Evolutionary conservation across 2,113 vertebrate species (phyloP).

Genomic region (Syngnathus floridae): DNA sequence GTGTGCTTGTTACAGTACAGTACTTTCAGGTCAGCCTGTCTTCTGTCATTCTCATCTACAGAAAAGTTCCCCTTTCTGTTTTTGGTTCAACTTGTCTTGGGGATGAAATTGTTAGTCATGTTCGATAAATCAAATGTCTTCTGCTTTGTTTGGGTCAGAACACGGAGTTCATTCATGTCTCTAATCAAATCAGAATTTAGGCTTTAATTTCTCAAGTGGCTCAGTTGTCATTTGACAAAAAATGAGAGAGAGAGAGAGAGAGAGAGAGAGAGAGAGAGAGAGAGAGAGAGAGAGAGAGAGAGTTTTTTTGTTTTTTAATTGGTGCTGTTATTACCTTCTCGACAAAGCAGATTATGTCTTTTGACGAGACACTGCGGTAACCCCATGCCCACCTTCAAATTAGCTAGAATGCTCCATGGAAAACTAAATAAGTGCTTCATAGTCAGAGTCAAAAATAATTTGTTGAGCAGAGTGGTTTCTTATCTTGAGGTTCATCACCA

Average conservation of each 20-base stretch:
- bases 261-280: not conserved
- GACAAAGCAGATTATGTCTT: slow-evolving; percentile 3
- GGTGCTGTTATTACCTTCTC: slow-evolving; percentile 7
- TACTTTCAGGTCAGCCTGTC: too few species aligned
- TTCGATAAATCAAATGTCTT: too few species aligned
- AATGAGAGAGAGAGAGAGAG: not conserved
- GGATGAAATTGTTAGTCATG: too few species aligned
- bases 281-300: not conserved
- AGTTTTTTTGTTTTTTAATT: not conserved
- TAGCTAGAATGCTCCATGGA: not conserved
- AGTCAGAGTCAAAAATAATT: not conserved
- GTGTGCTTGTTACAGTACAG: too few species aligned
- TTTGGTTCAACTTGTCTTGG: too few species aligned
- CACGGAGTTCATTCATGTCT: too few species aligned
- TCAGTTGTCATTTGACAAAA: too few species aligned
- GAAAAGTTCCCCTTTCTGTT: too few species aligned
- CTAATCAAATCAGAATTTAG: too few species aligned
- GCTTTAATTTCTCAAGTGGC: too few species aligned
- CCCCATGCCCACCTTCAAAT: not conserved
- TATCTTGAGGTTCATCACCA: not conserved
- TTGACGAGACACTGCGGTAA: slow-evolving; percentile 5
- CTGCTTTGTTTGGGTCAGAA: too few species aligned
- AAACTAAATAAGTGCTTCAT: not conserved
- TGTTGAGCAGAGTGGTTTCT: not conserved
- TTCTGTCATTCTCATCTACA: too few species aligned